phyloP scores from a whole-genome alignment of 2,113 vertebrate species.

The Motacilla tschutschensis region DNA sequence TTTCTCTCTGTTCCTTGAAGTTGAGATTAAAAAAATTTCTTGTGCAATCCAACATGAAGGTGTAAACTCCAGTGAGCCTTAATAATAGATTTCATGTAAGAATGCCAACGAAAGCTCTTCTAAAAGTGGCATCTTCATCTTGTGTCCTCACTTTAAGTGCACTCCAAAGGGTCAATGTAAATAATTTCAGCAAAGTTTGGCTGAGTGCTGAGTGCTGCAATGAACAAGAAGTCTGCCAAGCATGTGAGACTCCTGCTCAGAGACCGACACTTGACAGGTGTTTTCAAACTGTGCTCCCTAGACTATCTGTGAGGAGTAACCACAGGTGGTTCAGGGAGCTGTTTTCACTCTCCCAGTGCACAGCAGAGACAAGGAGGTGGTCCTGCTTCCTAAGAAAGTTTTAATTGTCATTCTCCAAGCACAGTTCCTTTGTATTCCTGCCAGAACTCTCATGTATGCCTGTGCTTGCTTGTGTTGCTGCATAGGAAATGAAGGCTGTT shows the following conservation, averaged over 20 bases:
- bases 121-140: neutral
- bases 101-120: neutral
- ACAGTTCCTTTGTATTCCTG: constrained; percentile 49
- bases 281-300: constrained; percentile 4
- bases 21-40: neutral
- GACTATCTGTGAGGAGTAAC: constrained; percentile 13
- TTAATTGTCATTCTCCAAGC: constrained; percentile 62
- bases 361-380: constrained; percentile 33
- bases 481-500: constrained; percentile 58
- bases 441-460: constrained; percentile 32
- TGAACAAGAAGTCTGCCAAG: neutral
- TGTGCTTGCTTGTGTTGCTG: constrained; percentile 42
- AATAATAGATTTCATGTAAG: neutral
- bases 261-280: neutral
- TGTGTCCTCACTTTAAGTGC: neutral
- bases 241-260: neutral
- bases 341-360: constrained; percentile 25
- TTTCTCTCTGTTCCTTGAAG: neutral
- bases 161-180: neutral
- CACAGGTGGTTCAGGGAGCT: constrained; percentile 25
- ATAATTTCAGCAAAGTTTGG: neutral
- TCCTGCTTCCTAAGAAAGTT: constrained; percentile 46
- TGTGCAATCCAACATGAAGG: neutral
- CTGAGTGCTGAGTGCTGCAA: neutral
- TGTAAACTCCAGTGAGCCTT: neutral